phyloP scores from a whole-genome alignment of 30 jellyfish, hydroid and myxozoan species.

The Turritopsis dohrnii region DNA sequence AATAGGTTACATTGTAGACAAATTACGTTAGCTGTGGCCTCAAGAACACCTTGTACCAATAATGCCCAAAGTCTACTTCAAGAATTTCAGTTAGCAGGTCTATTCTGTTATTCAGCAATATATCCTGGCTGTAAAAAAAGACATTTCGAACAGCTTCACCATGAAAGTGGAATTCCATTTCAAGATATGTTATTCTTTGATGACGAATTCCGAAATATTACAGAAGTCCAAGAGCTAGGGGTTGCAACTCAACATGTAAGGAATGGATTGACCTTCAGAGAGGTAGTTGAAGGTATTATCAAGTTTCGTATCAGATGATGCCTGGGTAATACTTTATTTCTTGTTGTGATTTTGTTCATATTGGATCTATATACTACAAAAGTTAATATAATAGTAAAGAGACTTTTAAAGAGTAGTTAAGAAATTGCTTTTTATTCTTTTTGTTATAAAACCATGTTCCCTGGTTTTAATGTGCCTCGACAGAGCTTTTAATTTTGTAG shows the following conservation, averaged over 20 bases:
- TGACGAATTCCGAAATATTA: conserved; percentile 19
- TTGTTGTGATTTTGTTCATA: not conserved
- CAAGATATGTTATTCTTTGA: conserved; percentile 28
- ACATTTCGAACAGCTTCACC: conserved; percentile 9
- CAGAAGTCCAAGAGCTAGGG: conserved; percentile 7
- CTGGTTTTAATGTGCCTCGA: too few species aligned
- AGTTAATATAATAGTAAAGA: too few species aligned
- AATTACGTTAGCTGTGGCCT: conserved; percentile 19
- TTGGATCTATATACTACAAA: not conserved
- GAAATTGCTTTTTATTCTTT: too few species aligned
- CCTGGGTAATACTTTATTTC: not conserved
- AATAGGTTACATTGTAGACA: not conserved
- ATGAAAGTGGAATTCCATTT: not conserved
- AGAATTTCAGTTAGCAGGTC: not conserved
- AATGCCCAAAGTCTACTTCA: not conserved
- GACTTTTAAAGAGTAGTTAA: not conserved
- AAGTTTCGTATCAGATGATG: not conserved
- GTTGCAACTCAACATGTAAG: conserved; percentile 9
- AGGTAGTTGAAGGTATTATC: not conserved
- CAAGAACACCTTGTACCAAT: conserved; percentile 16
- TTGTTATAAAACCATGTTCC: too few species aligned
- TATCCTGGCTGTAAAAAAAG: conserved; percentile 11
- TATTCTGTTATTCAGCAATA: not conserved
- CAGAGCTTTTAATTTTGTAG: too few species aligned
- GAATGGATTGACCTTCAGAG: conserved; percentile 9